Evolutionary conservation across 2,888 invertebrate species (phyloP), one percentile per base, ranked within the genome.

Genomic region (Agrotis segetum): DNA sequence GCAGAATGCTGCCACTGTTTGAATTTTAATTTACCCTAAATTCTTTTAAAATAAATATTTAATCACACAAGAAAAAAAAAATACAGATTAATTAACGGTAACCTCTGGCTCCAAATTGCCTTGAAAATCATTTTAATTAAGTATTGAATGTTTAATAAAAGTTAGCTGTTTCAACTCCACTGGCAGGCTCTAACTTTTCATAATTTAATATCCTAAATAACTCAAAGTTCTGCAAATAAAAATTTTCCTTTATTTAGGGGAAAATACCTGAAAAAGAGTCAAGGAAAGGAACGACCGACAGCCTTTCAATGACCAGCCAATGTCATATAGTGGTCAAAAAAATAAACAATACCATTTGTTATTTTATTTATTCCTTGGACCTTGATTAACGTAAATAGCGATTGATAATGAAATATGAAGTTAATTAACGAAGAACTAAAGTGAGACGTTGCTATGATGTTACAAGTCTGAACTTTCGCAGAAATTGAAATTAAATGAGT

Each of bases 271-370:
- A n/a, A n/a, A n/a, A n/a, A n/a, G n/a, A n/a, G n/a, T n/a, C n/a
- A n/a, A n/a, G n/a, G n/a, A n/a, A n/a, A n/a, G n/a, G n/a, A n/a
- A n/a, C n/a, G n/a, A n/a, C n/a, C n/a, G n/a, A n/a, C n/a, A n/a
- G 24, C 16, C 17, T 44, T 24, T 47, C 53, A 68, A 47, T 34
- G 16, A 61, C 44, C 14, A 1, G 24, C 21, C 77, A 82, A 82
- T 84, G 82, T 84, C 82, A 82, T 81, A 64, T 74, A 84, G 82
- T 84, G 78, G 84, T 82, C 85, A 82, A 74, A 73, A 62, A 69
- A 67, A 40, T 40, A 49, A 60, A 53, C 21, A 70, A 14, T 11
- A 46, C 2, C 13, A 16, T 2, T 49, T 29, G 7, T 34, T 7
- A 5, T 34, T 4, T 5, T 34, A 34, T 3, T 34, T n/a, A n/a